Evolutionary conservation across 1,140 invertebrate species (phyloP).

Genomic region (Tetragnatha versicolor): DNA sequence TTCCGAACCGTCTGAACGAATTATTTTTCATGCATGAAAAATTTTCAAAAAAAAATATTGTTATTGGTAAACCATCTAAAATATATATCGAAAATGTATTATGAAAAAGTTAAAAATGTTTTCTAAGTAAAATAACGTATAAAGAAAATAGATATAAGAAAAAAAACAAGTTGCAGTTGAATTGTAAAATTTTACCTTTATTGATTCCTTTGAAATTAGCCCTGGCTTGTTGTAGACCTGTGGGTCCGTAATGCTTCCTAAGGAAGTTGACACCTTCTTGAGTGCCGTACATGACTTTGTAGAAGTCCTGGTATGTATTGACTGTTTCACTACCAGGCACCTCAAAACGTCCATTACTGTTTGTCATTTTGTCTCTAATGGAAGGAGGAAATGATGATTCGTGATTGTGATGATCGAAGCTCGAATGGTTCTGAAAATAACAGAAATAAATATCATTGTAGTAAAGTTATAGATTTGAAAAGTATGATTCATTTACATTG

Average conservation of each 20-base stretch:
- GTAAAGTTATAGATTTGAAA: too few relatives aligned
- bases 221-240: constrained; percentile 26
- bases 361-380: background rate
- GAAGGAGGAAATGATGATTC: background rate
- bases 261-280: constrained; percentile 34
- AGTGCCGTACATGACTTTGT: constrained; percentile 25
- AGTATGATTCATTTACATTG: too few relatives aligned
- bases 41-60: too few relatives aligned
- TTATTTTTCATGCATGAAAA: too few relatives aligned
- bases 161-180: too few relatives aligned
- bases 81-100: too few relatives aligned
- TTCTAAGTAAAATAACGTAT: too few relatives aligned
- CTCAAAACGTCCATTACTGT: background rate
- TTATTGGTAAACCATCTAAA: too few relatives aligned
- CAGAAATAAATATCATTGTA: background rate
- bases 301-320: constrained; percentile 15
- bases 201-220: background rate
- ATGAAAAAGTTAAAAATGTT: too few relatives aligned
- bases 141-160: too few relatives aligned
- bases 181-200: constrained; percentile 31
- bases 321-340: background rate
- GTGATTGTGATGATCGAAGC: background rate
- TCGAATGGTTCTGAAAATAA: background rate
- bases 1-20: too few relatives aligned
- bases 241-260: constrained; percentile 34